Evolutionary conservation across 2,888 invertebrate genomes (phyloP), one percentile per base, ranked within the genome.

Genomic region (Apamea crenata): DNA sequence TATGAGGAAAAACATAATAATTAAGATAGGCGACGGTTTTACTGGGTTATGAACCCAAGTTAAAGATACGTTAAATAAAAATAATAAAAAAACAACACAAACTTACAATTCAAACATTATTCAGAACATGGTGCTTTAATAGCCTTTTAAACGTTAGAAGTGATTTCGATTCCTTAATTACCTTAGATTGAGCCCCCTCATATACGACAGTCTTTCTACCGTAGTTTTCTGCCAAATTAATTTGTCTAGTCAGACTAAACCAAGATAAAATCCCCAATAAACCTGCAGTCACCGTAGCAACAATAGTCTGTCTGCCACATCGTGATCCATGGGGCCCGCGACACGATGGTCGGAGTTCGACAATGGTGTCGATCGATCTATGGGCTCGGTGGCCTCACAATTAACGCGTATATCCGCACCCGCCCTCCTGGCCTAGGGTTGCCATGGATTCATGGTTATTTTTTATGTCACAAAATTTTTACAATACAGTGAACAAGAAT

Each of bases 381-480:
- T 92, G 90, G 91, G 87, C 82, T 84, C 91, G 91, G 84, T 94
- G 93, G 91, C 94, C 95, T 95, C 95, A 95, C 89, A 91, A 91
- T 92, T 95, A 95, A 94, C 92, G 94, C 95, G 94, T 92, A 93
- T 91, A 94, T 95, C 95, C 95, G 95, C 91, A 90, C 90, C 91
- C 91, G 87, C 90, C 93, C 92, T 91, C 88, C 78, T 82, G 66
- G 53, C 14, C 40, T 87, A 81, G 74, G 81, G 83, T 71, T 77
- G 67, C 89, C 90, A 88, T 78, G 47, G 44, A 36, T 68, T 61
- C 36, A 32, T 59, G 56, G n/a, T n/a, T n/a, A n/a, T 59, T 32
- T 4, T 4, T 59, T 59, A 59, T 59, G n/a, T n/a, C 56, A n/a
- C n/a, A 12, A n/a, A 59, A 59, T 14, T 14, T 56, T 59, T 59